phyloP scores from a whole-genome alignment of 1,140 invertebrate genomes.

The Neuroterus valhalla region DNA sequence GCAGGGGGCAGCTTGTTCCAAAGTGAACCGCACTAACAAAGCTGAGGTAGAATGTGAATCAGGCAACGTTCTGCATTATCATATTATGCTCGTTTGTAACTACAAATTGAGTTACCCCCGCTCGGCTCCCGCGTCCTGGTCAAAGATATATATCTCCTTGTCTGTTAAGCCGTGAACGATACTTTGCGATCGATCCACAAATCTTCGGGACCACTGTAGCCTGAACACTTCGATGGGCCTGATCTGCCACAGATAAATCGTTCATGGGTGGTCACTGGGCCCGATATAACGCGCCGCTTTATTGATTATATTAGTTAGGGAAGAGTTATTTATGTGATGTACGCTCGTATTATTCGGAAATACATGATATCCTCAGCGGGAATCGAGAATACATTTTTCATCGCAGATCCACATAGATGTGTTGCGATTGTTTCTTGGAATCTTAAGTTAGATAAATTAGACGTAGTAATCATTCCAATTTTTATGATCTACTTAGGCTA shows the following conservation, averaged over 20 bases:
- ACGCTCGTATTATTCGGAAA: slow-evolving; percentile 21
- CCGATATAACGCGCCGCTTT: slow-evolving; percentile 11
- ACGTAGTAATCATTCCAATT: no score
- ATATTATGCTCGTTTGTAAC: slow-evolving; percentile 75
- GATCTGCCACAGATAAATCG: slow-evolving; percentile 49
- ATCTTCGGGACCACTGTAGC: slow-evolving; percentile 21
- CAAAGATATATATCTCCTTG: slow-evolving; percentile 56
- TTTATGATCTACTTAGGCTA: no score
- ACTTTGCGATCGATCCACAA: slow-evolving; percentile 44
- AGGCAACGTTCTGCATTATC: slow-evolving; percentile 65
- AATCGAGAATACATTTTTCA: slow-evolving; percentile 3
- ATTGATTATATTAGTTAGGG: slow-evolving; percentile 22
- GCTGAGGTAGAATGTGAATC: slow-evolving; percentile 47
- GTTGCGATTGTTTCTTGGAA: no score
- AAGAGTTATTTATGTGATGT: slow-evolving; percentile 20
- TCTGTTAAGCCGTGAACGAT: slow-evolving; percentile 55
- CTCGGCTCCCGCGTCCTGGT: slow-evolving; percentile 62
- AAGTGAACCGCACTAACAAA: slow-evolving; percentile 48
- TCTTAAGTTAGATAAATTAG: no score
- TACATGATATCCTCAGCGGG: slow-evolving; percentile 1
- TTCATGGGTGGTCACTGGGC: slow-evolving; percentile 48
- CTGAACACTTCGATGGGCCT: slow-evolving; percentile 27
- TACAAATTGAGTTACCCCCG: slow-evolving; percentile 74
- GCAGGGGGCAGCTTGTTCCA: slow-evolving; percentile 53
- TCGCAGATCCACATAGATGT: neutral